Evolutionary conservation across 2,888 invertebrate species (phyloP).

Genomic region (Phyllotreta striolata): DNA sequence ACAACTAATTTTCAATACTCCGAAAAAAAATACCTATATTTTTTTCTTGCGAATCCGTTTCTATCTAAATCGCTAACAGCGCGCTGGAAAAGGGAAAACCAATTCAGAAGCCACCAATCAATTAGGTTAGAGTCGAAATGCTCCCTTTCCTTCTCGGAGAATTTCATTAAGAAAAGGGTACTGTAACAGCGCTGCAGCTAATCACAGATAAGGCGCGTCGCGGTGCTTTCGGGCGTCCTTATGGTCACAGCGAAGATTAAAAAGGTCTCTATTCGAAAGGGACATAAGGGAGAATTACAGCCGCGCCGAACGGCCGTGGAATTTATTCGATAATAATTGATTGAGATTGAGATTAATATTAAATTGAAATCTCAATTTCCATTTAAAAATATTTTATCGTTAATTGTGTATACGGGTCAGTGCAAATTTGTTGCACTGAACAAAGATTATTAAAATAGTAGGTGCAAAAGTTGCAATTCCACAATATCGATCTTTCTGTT

Average conservation of each 20-base stretch:
- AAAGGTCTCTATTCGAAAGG: slow-evolving; percentile 27
- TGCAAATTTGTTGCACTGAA: too few relatives aligned
- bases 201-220: slow-evolving; percentile 48
- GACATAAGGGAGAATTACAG: slow-evolving; percentile 14
- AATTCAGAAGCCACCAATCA: slow-evolving; percentile 56
- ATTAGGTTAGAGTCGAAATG: slow-evolving; percentile 55
- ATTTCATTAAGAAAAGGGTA: slow-evolving; percentile 58
- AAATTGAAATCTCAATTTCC: neutral
- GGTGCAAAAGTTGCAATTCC: too few relatives aligned
- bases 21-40: too few relatives aligned
- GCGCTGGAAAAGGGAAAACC: slow-evolving; percentile 40
- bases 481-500: too few relatives aligned
- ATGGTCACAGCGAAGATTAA: slow-evolving; percentile 44
- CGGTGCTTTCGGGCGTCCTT: slow-evolving; percentile 31
- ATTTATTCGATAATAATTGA: slow-evolving; percentile 19
- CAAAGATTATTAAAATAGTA: too few relatives aligned
- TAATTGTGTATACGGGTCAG: too few relatives aligned
- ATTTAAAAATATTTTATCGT: too few relatives aligned
- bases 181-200: slow-evolving; percentile 51
- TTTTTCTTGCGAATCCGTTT: neutral
- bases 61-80: neutral
- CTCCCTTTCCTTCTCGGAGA: slow-evolving; percentile 52
- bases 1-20: too few relatives aligned
- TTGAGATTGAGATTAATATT: slow-evolving; percentile 19
- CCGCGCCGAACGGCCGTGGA: slow-evolving; percentile 3